Base-by-base conservation (phyloP, 1,140 invertebrate genomes). In the Meteorus sp. region DNA sequence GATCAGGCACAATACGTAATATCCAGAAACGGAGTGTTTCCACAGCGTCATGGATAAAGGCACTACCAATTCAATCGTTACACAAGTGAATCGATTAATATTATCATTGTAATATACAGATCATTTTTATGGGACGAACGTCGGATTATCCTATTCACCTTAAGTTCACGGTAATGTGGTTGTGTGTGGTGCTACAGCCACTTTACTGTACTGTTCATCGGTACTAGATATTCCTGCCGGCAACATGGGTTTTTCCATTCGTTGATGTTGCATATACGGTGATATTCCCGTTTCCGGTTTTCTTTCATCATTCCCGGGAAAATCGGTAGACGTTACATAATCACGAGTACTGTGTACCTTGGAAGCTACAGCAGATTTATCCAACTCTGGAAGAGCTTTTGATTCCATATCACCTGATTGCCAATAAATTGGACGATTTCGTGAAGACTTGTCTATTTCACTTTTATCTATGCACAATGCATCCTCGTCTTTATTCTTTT, bases 131-230 rank as follows among this genome's bases (percentile, higher is more conserved):
- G n/a, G n/a, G n/a, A n/a, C n/a, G n/a, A n/a, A n/a, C n/a, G n/a
- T n/a, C n/a, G n/a, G n/a, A n/a, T 53, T 41, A 13, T 20, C 39
- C 31, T 53, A 19, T 53, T 53, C 51, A 15, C 44, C 17, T 23
- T 1, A 23, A 47, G 4, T 47, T 29, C 47, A 22, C 47, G 4
- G 23, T 29, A 15, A 5, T 39, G 69, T 66, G 47, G 11, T n/a
- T 39, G 69, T 66, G 47, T 64, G 70, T 22, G 74, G 69, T 25
- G 72, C 73, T 44, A 73, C 69, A 6, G 68, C 71, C 19, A 79
- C 74, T 62, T 79, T 76, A 51, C 73, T 72, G 48, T 78, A 78
- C 45, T 75, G 73, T 50, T 77, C 73, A 15, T 74, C 69, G 6
- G 64, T 44, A n/a, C 37, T 51, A 58, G 25, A 35, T 44, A 33